phyloP scores from a whole-genome alignment of 2,888 invertebrate genomes.

The Cephonodes hylas region DNA sequence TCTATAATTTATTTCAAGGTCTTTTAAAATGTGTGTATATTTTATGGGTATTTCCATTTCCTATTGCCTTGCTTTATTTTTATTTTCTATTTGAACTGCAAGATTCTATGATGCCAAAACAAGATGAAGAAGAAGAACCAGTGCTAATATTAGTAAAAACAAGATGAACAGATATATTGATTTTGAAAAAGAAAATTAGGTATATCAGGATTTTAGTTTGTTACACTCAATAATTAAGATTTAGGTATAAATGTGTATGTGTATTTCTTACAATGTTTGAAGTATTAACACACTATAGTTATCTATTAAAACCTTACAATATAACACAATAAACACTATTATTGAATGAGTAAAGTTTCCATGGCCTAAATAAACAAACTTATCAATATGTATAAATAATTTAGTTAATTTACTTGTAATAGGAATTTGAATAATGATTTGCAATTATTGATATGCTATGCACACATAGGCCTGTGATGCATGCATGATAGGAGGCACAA shows the following conservation, averaged over 20 bases:
- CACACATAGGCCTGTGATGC: not conserved
- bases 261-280: too few relatives aligned
- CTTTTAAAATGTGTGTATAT: too few relatives aligned
- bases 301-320: not conserved
- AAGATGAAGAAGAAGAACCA: too few relatives aligned
- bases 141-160: too few relatives aligned
- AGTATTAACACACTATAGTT: too few relatives aligned
- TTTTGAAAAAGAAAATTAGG: too few relatives aligned
- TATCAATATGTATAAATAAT: not conserved
- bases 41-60: not conserved
- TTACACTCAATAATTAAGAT: too few relatives aligned
- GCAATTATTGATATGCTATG: not conserved
- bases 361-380: constrained; percentile 1
- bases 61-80: not conserved
- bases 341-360: not conserved
- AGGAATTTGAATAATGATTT: not conserved
- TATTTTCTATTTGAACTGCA: not conserved
- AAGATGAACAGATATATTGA: too few relatives aligned
- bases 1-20: not conserved
- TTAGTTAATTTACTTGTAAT: not conserved
- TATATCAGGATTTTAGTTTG: too few relatives aligned
- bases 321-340: not conserved
- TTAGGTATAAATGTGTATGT: too few relatives aligned
- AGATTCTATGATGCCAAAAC: not conserved
- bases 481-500: not conserved